Conservation (phyloP, 1,140 invertebrate species). For the Pseudomyrmex dendroicus region DNA sequence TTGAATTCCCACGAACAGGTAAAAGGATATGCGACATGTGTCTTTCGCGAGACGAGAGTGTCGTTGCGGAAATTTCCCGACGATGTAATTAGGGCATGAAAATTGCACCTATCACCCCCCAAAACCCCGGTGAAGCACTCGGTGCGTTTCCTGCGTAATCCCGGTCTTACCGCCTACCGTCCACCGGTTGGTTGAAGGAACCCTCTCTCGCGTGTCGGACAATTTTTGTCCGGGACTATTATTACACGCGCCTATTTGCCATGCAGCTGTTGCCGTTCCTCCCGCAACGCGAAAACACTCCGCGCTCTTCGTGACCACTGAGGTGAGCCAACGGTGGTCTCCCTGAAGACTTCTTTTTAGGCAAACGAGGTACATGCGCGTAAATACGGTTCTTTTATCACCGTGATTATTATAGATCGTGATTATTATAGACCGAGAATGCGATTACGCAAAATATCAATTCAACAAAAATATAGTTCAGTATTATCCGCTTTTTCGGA, state of each 20-base stretch:
- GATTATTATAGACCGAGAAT: too few species aligned
- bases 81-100: slow-evolving; percentile 28
- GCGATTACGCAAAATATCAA: too few species aligned
- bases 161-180: slow-evolving; percentile 6
- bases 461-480: too few species aligned
- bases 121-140: slow-evolving; percentile 17
- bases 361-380: too few species aligned
- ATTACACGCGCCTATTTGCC: slow-evolving; percentile 38
- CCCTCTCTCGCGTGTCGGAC: slow-evolving; percentile 28
- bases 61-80: slow-evolving; percentile 27
- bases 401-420: too few species aligned
- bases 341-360: too few species aligned
- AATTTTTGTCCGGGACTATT: slow-evolving; percentile 29
- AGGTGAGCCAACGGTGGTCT: too few species aligned
- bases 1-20: too few species aligned
- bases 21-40: slow-evolving; percentile 2
- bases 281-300: not conserved
- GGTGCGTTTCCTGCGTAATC: slow-evolving; percentile 52
- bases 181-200: not conserved
- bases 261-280: slow-evolving; percentile 35
- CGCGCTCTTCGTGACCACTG: not conserved
- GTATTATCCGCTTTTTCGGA: too few species aligned
- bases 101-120: slow-evolving; percentile 42
- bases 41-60: not conserved
- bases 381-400: too few species aligned